Base-by-base conservation (phyloP, 2,797 vertebrate genomes). In the Mormyrops attenuatus region DNA sequence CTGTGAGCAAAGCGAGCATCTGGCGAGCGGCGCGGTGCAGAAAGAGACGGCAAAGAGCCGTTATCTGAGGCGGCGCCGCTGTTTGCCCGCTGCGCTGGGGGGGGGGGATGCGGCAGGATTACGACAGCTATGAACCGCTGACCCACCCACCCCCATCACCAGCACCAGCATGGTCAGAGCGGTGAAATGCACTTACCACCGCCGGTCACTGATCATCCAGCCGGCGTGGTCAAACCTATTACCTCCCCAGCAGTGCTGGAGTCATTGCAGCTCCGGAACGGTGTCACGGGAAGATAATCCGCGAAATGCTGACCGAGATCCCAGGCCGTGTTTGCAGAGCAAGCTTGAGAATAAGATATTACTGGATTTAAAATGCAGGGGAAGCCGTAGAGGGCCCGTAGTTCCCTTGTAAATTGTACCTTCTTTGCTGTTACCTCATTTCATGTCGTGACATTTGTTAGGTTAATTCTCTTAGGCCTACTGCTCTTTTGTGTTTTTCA, bases 271-370 rank as follows among this genome's bases (percentile, higher is more conserved):
- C 13, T 55, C 52, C 13, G 26, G 47, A 52, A 86, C 49, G 50
- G 85, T 82, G 77, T 26, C 44, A 53, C 50, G 26, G 73, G 20
- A 44, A 82, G 41, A 82, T 82, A 82, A 82, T 82, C 38, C 85
- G 22, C 22, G 22, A 55, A 52, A 52, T 86, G 77, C 77, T 82
- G 77, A 82, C 38, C 38, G 41, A 44, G 77, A 82, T 82, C 38
- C 77, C 77, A 47, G 41, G 41, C 17, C 17, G 26, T 86, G 49
- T 85, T 85, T 53, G 84, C 49, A 11, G 9, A 85, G 49, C 84
- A 85, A 49, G 49, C 4, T 15, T 85, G 84, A 52, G 84, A 85
- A 85, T 85, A 85, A 85, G 49, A 85, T 85, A 85, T 82, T 26
- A 85, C n/a, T 52, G 84, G 84, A 52, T 50, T 85, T 50, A 52